Percentiles rank a stretch among this genome's conserved stretches.
Evolutionary conservation across 30 jellyfish, hydroid and myxozoan genomes (phyloP).

Genomic region (Nemopilema nomurai): DNA sequence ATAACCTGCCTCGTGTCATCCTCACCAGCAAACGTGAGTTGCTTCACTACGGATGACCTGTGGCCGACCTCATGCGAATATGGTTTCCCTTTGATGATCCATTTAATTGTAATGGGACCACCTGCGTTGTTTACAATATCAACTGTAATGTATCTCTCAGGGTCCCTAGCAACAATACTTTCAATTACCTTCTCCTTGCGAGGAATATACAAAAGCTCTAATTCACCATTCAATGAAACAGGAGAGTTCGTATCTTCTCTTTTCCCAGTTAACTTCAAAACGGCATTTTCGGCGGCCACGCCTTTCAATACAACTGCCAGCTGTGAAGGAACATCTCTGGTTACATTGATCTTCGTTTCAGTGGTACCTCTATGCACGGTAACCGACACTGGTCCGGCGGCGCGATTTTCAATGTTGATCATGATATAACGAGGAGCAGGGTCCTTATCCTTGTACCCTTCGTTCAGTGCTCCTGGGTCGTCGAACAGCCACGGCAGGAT

Average conservation of each 20-base stretch:
- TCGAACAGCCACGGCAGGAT: slow-evolving; percentile 11
- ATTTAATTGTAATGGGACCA: neutral
- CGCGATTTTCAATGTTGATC: slow-evolving; percentile 17
- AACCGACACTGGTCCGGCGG: slow-evolving; percentile 30
- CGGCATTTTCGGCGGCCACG: neutral
- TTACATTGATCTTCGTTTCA: neutral
- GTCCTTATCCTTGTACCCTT: neutral
- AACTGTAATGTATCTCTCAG: neutral
- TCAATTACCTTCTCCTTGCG: slow-evolving; percentile 36
- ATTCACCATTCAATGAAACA: slow-evolving; percentile 4
- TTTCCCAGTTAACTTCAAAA: slow-evolving; percentile 14
- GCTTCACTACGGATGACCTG: neutral
- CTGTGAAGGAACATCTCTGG: slow-evolving; percentile 10
- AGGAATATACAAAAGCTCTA: slow-evolving; percentile 13
- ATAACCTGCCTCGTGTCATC: neutral
- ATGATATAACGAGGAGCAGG: slow-evolving; percentile 4
- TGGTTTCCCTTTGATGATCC: neutral
- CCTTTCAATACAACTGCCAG: neutral
- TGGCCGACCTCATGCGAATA: neutral
- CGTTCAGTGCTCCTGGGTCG: neutral
- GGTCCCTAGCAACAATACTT: slow-evolving; percentile 27
- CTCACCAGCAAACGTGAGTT: neutral
- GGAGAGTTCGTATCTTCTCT: slow-evolving; percentile 1
- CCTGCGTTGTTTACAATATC: slow-evolving; percentile 4
- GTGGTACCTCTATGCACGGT: neutral